phyloP scores from a whole-genome alignment of 1,140 invertebrate genomes.

The Andricus grossulariae region DNA sequence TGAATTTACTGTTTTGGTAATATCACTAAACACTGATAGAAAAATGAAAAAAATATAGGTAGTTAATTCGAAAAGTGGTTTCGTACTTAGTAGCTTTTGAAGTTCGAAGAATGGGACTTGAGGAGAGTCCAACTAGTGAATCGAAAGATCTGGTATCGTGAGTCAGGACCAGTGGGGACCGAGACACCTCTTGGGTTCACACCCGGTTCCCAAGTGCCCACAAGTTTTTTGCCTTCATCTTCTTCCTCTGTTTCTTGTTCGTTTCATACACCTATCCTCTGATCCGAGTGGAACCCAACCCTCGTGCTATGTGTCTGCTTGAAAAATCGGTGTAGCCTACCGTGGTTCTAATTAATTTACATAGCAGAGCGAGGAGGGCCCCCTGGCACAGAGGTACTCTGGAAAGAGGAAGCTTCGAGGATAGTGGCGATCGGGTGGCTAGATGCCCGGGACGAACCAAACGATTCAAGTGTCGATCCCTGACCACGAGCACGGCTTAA shows the following conservation, averaged over 20 bases:
- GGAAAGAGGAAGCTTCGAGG: conserved; percentile 54
- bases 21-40: neutral
- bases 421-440: conserved; percentile 51
- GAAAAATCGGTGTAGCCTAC: conserved; percentile 69
- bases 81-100: conserved; percentile 1
- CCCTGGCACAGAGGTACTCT: conserved; percentile 44
- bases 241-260: conserved; percentile 30
- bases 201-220: conserved; percentile 36
- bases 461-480: conserved; percentile 30
- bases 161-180: conserved; percentile 38
- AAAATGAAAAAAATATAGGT: too few relatives aligned
- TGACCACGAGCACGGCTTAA: conserved; percentile 25
- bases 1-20: neutral
- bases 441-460: conserved; percentile 47
- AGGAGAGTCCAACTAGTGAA: neutral
- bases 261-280: conserved; percentile 18
- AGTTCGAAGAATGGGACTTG: conserved; percentile 13
- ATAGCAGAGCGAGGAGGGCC: conserved; percentile 61
- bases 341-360: conserved; percentile 72
- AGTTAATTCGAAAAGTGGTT: conserved; percentile 11
- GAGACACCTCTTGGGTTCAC: conserved; percentile 40
- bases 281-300: conserved; percentile 37
- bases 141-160: conserved; percentile 41
- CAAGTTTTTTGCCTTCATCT: conserved; percentile 42
- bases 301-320: conserved; percentile 52